Base-by-base conservation (phyloP, 2,113 vertebrate species). In the Apus apus region DNA sequence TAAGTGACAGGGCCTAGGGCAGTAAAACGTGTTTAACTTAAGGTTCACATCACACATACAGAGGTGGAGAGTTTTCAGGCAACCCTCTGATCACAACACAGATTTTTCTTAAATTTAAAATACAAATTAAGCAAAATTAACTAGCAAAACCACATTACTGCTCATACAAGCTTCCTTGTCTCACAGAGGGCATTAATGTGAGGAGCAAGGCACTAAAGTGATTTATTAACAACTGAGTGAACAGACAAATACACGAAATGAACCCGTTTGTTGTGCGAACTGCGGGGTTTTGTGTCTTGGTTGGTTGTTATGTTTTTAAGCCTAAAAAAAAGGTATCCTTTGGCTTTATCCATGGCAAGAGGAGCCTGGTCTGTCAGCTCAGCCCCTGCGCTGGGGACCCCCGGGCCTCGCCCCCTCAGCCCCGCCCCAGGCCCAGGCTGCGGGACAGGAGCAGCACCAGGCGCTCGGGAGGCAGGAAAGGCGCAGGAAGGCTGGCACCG, bases 31-130 rank as follows among this genome's bases (percentile, higher is more conserved):
- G 2, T 8, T 65, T 34, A 13, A 9, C 9, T 60, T 11, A 14
- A 20, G 48, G 21, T 18, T 50, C 57, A 5, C 51, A 32, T 13
- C 15, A 13, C 30, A 29, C 51, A 22, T 4, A 51, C 8, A 14
- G 29, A n/a, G 3, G 4, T 2, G 17, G 5, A 18, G 30, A 21
- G 13, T 38, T 48, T 43, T 21, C 60, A 43, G 7, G 18, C 5
- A 67, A 19, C 11, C 30, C 43, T 26, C 53, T 30, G 30, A 17
- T 11, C 11, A 1, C 0, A 7, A 21, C 1, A 34, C 0, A 18
- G 13, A 6, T 4, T 45, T 32, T 60, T 34, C 34, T 40, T 11
- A 15, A 19, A n/a, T 11, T 11, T 40, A 34, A 75, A 13, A 45
- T 0, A 23, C 1, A 60, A 76, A 11, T 4, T 4, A 67, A 73